A percentile compares a stretch with the other conserved stretches of the same genome.
These are phyloP conservation scores for Steatocranus sp. DNA, from an alignment of 2,797 vertebrate genomes.

Conservation along the genomic window DNA sequence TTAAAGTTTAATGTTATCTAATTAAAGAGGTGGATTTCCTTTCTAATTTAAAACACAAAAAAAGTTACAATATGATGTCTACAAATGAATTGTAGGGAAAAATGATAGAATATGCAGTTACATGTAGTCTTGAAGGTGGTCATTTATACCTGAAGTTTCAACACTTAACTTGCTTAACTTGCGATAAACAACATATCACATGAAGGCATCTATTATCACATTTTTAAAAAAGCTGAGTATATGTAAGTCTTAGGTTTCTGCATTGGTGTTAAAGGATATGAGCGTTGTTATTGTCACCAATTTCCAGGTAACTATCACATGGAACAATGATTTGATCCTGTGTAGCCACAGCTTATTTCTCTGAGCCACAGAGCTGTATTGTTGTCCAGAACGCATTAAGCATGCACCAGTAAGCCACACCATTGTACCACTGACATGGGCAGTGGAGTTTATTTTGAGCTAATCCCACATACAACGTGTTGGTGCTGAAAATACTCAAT, in stretches of 20 bases:
- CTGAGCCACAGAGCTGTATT: not conserved
- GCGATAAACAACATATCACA: not conserved
- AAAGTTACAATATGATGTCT: not conserved
- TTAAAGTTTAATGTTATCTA: constrained; percentile 66
- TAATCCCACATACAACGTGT: not conserved
- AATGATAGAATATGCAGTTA: not conserved
- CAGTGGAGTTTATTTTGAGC: not conserved
- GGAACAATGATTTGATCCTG: not conserved
- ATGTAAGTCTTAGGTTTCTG: not conserved
- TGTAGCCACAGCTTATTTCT: not conserved
- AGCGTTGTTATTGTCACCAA: not conserved
- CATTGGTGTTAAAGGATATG: not conserved
- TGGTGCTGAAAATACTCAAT: not conserved
- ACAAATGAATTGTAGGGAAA: not conserved
- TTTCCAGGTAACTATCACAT: not conserved
- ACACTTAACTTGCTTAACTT: not conserved
- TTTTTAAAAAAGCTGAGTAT: not conserved
- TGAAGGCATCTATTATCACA: not conserved
- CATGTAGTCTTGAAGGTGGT: not conserved
- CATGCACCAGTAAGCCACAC: not conserved
- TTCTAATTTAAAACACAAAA: constrained; percentile 36
- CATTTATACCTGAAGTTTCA: not conserved
- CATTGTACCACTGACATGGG: not conserved
- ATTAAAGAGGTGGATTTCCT: constrained; percentile 53
- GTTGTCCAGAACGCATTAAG: not conserved